Evolutionary conservation across 37 sponge, comb jelly and placozoan genomes (phyloP).

Genomic region (Corticium candelabrum): DNA sequence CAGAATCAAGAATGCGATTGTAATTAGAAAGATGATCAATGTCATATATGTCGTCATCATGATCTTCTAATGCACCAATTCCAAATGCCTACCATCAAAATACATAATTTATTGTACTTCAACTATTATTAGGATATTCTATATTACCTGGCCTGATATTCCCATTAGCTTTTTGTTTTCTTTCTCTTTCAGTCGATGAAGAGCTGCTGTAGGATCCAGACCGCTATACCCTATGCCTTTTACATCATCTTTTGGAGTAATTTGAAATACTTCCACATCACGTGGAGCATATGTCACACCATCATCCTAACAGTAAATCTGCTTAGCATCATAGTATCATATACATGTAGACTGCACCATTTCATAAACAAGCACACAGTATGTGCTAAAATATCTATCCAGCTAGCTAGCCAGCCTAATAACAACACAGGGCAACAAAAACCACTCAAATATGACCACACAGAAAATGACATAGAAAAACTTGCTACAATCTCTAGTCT

Average conservation of each 20-base stretch:
- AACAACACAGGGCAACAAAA: too few relatives aligned
- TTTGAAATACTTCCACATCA: conserved; percentile 38
- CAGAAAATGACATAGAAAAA: too few relatives aligned
- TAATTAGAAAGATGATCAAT: conserved; percentile 51
- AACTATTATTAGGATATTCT: background rate
- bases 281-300: conserved; percentile 59
- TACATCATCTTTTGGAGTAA: conserved; percentile 52
- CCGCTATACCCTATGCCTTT: conserved; percentile 78
- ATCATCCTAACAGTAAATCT: background rate
- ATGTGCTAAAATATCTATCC: too few relatives aligned
- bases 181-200: conserved; percentile 11
- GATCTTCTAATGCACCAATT: conserved; percentile 79
- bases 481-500: too few relatives aligned
- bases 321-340: background rate
- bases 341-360: background rate
- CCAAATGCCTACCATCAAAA: conserved; percentile 95
- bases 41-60: conserved; percentile 64
- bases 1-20: conserved; percentile 26
- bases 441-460: background rate
- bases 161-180: conserved; percentile 42
- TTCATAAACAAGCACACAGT: too few relatives aligned
- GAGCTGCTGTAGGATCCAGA: background rate
- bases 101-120: background rate
- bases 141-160: conserved; percentile 61
- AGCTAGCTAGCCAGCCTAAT: too few relatives aligned